phyloP scores from a whole-genome alignment of 2,797 vertebrate species.

The Sorex maritimensis region DNA sequence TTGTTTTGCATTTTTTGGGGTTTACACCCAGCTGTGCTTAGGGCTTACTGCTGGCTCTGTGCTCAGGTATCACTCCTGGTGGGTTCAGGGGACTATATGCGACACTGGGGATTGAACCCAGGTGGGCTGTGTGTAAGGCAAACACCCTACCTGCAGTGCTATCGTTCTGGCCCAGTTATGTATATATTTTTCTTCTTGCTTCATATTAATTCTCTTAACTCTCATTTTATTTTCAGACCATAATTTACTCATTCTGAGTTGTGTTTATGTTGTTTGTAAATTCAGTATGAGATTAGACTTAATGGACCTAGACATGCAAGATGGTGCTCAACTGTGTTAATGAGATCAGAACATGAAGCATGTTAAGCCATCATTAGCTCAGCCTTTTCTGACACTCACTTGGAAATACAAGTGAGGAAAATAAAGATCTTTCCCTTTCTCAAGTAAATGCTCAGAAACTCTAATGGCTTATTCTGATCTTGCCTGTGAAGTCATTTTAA shows the following conservation, averaged over 20 bases:
- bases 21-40: too few relatives aligned
- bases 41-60: too few relatives aligned
- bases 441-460: neutral
- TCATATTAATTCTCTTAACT: constrained; percentile 35
- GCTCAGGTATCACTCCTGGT: too few relatives aligned
- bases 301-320: constrained; percentile 36
- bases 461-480: constrained; percentile 7
- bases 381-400: constrained; percentile 41
- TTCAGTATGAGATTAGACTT: constrained; percentile 62
- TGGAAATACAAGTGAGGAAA: neutral
- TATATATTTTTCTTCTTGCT: constrained; percentile 18
- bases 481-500: neutral
- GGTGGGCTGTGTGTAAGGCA: too few relatives aligned
- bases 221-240: constrained; percentile 34
- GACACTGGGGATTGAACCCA: too few relatives aligned
- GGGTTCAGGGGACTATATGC: too few relatives aligned
- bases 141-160: too few relatives aligned
- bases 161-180: too few relatives aligned
- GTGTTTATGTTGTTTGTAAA: constrained; percentile 56
- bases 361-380: constrained; percentile 46
- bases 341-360: constrained; percentile 49
- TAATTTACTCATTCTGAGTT: constrained; percentile 33
- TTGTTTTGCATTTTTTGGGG: too few relatives aligned
- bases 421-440: constrained; percentile 54
- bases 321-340: neutral